Evolutionary conservation across 2,888 invertebrate species (phyloP).

Genomic region (Tipula lateralis): DNA sequence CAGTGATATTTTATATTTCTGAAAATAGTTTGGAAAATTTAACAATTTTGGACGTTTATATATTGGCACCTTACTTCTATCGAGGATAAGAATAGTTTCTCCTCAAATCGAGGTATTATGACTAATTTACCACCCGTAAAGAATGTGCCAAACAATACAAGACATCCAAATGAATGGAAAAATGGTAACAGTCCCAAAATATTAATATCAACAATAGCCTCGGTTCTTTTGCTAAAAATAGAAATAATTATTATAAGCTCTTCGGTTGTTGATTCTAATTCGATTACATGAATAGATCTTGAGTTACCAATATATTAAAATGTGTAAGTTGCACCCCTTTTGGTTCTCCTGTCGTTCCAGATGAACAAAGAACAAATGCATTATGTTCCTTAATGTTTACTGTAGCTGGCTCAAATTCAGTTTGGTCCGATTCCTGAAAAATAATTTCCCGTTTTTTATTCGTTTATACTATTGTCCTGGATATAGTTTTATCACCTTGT

Average conservation of each 20-base stretch:
- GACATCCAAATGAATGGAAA: conserved; percentile 78
- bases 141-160: conserved; percentile 57
- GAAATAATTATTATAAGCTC: too few species aligned
- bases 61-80: conserved; percentile 51
- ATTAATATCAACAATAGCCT: conserved; percentile 40
- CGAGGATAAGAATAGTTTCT: conserved; percentile 64
- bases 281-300: background rate
- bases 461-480: background rate
- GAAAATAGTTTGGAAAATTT: background rate
- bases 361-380: conserved; percentile 66
- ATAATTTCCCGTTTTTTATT: background rate
- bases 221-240: background rate
- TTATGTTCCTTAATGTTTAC: conserved; percentile 55
- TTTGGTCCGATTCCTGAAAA: background rate
- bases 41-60: background rate
- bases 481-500: conserved; percentile 31
- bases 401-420: background rate
- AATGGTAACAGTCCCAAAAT: conserved; percentile 70
- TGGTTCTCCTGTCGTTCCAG: conserved; percentile 75
- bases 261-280: background rate
- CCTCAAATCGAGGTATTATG: conserved; percentile 62
- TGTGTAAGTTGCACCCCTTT: conserved; percentile 68
- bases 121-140: conserved; percentile 57
- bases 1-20: conserved; percentile 56
- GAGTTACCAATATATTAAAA: background rate